Evolutionary conservation across 2,797 vertebrate genomes (phyloP).

Genomic region (Myoxocephalus aenaeus): DNA sequence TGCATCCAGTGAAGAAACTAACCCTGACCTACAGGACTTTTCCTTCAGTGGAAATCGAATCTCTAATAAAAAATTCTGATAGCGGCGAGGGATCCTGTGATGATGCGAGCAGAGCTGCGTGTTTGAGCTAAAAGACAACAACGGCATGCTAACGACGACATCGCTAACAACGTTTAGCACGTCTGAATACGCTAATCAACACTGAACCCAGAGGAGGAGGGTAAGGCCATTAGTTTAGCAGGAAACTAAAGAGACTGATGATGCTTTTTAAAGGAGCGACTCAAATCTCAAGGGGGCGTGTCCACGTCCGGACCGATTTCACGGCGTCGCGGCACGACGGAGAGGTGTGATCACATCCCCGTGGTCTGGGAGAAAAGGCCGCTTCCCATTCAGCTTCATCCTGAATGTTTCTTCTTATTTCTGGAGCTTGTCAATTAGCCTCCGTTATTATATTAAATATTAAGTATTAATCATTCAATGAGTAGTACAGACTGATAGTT

Average conservation of each 20-base stretch:
- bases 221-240: background rate
- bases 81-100: constrained; percentile 1
- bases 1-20: constrained; percentile 15
- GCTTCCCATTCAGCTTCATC: background rate
- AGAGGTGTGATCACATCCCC: background rate
- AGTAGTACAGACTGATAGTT: no score
- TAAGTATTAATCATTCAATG: background rate
- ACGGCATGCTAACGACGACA: background rate
- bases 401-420: background rate
- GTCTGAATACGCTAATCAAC: background rate
- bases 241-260: background rate
- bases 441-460: background rate
- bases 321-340: background rate
- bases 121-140: background rate
- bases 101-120: constrained; percentile 9
- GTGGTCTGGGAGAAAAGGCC: background rate
- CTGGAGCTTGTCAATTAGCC: background rate
- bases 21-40: constrained; percentile 29
- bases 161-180: background rate
- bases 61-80: constrained; percentile 16
- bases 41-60: constrained; percentile 38
- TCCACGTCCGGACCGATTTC: no score
- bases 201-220: background rate
- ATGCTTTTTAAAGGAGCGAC: no score
- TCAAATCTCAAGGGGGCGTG: no score